These are phyloP conservation scores for Gasterosteus nipponicus DNA, from an alignment of 2,113 vertebrate genomes.

Conservation along the genomic window DNA sequence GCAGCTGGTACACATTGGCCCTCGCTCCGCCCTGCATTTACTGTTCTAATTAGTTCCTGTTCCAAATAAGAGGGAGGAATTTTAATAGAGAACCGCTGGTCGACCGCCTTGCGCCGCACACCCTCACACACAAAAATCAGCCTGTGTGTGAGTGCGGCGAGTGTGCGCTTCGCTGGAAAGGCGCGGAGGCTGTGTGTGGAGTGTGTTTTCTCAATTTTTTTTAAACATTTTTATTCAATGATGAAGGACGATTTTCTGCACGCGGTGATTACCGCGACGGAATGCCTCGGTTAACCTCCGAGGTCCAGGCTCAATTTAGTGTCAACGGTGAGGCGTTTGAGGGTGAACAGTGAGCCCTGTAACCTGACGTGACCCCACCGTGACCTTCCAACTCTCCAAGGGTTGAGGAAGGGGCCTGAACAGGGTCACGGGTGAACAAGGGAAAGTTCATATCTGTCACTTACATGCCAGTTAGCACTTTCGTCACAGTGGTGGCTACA, in stretches of 20 bases:
- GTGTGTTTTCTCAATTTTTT: slow-evolving; percentile 33
- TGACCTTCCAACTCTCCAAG: slow-evolving; percentile 62
- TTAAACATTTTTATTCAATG: not conserved
- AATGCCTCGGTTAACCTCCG: slow-evolving; percentile 38
- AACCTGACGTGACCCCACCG: slow-evolving; percentile 68
- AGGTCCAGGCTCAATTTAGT: slow-evolving; percentile 55
- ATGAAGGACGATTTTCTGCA: slow-evolving; percentile 33
- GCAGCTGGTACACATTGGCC: slow-evolving; percentile 79
- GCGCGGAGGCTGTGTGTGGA: not conserved
- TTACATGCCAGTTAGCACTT: slow-evolving; percentile 56
- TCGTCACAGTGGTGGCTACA: slow-evolving; percentile 25
- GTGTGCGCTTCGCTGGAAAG: slow-evolving; percentile 15
- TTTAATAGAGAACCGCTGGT: slow-evolving; percentile 79
- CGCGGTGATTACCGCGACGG: slow-evolving; percentile 54
- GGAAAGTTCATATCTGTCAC: slow-evolving; percentile 72
- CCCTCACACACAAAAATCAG: slow-evolving; percentile 52
- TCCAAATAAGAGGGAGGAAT: slow-evolving; percentile 79
- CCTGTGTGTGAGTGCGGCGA: slow-evolving; percentile 24
- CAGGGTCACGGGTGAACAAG: slow-evolving; percentile 67
- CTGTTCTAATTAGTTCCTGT: slow-evolving; percentile 81
- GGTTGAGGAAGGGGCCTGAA: slow-evolving; percentile 45
- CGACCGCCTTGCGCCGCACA: slow-evolving; percentile 41
- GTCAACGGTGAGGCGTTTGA: slow-evolving; percentile 42
- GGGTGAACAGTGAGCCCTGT: slow-evolving; percentile 44
- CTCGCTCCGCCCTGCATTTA: slow-evolving; percentile 76